Percentiles rank a stretch among this genome's conserved stretches.
Evolutionary conservation across 1,140 invertebrate genomes (phyloP).

Genomic region (Leptinotarsa lineolata): DNA sequence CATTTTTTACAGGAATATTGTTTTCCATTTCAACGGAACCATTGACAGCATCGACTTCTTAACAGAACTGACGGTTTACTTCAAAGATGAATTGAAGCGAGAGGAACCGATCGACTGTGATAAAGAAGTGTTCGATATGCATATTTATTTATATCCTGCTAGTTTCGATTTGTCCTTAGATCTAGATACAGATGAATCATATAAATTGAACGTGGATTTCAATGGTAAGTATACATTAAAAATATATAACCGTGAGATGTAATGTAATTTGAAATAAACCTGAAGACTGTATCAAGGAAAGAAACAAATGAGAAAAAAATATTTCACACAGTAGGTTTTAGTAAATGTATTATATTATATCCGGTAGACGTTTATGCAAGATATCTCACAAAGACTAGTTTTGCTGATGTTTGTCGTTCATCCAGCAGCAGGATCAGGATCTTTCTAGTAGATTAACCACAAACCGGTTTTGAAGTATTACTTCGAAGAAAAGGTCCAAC

Average conservation of each 20-base stretch:
- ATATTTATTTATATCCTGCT: constrained; percentile 34
- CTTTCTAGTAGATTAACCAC: too few species aligned
- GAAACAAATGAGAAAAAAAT: too few species aligned
- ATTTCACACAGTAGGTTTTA: too few species aligned
- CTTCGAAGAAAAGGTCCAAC: too few species aligned
- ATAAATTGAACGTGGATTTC: constrained; percentile 62
- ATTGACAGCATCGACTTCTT: constrained; percentile 1
- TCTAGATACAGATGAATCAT: constrained; percentile 70
- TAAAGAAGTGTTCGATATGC: constrained; percentile 34
- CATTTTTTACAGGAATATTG: constrained; percentile 29
- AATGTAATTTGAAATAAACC: too few species aligned
- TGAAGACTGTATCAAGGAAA: too few species aligned
- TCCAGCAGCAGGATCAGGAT: too few species aligned
- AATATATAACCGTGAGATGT: not conserved
- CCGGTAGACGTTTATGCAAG: too few species aligned
- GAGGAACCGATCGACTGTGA: constrained; percentile 44
- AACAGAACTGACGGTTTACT: constrained; percentile 16
- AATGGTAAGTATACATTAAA: constrained; percentile 54
- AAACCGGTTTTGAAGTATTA: too few species aligned
- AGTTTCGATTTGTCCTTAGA: constrained; percentile 59
- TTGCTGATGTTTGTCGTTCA: too few species aligned
- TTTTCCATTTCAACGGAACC: constrained; percentile 1
- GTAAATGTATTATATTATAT: too few species aligned
- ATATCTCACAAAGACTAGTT: too few species aligned
- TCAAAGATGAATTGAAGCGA: constrained; percentile 20